Percentiles rank a stretch among this genome's conserved stretches.
These are phyloP conservation scores for Galago senegalensis DNA, from an alignment of 2,797 vertebrate species.

Conservation along the genomic window DNA sequence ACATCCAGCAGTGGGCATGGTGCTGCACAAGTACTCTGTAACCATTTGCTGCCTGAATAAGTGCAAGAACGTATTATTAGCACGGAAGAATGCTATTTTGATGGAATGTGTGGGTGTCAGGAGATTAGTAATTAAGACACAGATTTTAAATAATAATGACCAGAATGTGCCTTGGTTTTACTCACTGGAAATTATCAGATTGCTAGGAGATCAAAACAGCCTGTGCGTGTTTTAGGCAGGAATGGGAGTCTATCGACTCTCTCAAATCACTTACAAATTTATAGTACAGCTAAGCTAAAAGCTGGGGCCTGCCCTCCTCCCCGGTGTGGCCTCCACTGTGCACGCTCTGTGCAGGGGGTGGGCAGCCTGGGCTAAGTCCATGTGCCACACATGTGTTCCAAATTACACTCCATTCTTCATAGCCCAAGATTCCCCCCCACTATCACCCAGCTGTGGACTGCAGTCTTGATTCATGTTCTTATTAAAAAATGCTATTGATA, in stretches of 20 bases:
- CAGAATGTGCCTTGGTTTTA: not conserved
- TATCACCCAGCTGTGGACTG: not conserved
- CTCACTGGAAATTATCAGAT: not conserved
- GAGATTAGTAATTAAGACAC: not conserved
- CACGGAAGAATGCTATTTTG: not conserved
- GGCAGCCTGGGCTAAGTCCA: too few relatives aligned
- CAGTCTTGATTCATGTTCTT: not conserved
- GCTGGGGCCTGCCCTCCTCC: not conserved
- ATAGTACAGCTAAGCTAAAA: accelerated
- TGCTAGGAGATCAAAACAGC: too few relatives aligned
- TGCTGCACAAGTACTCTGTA: not conserved
- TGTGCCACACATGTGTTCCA: not conserved
- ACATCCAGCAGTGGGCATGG: not conserved
- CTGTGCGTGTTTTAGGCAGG: not conserved
- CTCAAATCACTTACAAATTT: not conserved
- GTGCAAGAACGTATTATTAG: too few relatives aligned
- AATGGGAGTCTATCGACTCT: not conserved
- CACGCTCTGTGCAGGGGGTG: accelerated
- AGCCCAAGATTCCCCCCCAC: not conserved
- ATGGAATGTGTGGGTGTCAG: not conserved
- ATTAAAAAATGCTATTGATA: not conserved
- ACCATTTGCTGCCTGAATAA: not conserved
- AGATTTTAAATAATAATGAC: not conserved
- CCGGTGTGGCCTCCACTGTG: not conserved
- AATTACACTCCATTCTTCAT: not conserved